Base-by-base conservation (phyloP, 2,888 invertebrate genomes). In the Trissolcus brochymenae region DNA sequence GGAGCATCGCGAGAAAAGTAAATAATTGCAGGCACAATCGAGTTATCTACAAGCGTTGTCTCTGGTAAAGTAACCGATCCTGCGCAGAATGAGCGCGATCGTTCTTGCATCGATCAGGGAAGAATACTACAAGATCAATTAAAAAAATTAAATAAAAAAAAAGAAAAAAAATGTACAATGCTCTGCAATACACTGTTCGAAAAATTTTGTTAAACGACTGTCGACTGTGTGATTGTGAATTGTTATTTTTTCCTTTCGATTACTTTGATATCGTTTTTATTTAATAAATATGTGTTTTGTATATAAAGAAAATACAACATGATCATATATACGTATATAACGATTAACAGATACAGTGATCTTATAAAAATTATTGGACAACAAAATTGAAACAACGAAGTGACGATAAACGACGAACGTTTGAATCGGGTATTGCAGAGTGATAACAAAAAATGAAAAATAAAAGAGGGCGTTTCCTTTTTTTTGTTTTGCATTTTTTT, bases 1-100 rank as follows among this genome's bases (percentile, higher is more conserved):
- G 87, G 85, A 87, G 85, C 87, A 85, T 85, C 87, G 86, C 86
- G 83, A 86, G 86, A 84, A 86, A 86, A 35, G 9, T 35, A 85
- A 87, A 88, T 88, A 84, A 87, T 86, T 86, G 85, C 88, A 88
- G 87, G 88, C 88, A 89, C 87, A 87, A 87, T 87, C 86, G 86
- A 87, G 85, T 88, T 88, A 86, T 88, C 84, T 82, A 84, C 81
- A 83, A 81, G 81, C 79, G 78, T 76, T 76, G 76, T 76, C 72
- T 77, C 51, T 66, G 49, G 67, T 62, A 75, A 14, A 65, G 56
- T 68, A 68, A 79, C 53, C 76, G 65, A 74, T 70, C 67, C 67
- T 79, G 79, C 79, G 75, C 66, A 81, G 78, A 81, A 75, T 73
- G 79, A 77, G 79, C 78, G 76, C 76, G 62, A 79, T 76, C 77